These are phyloP conservation scores for Salvelinus namaycush DNA, from an alignment of 2,113 vertebrate genomes.

Conservation along the genomic window DNA sequence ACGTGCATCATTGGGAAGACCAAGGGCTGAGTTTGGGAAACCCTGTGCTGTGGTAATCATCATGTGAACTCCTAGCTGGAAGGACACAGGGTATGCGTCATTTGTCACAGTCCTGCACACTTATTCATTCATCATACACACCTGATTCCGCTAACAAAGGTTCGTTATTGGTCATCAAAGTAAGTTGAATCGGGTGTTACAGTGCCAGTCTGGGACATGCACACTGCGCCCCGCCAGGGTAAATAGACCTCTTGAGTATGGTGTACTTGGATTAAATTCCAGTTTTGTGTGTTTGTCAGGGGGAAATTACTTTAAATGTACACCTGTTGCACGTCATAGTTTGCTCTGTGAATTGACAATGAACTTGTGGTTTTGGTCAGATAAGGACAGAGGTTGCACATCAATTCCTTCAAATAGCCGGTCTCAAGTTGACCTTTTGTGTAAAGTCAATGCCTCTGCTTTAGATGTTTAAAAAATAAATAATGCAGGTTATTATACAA, in stretches of 20 bases:
- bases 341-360: neutral
- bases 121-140: neutral
- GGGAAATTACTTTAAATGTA: neutral
- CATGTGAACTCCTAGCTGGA: too few species aligned
- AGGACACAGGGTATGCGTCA: too few species aligned
- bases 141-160: neutral
- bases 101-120: too few species aligned
- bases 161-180: neutral
- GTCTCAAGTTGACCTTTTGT: neutral
- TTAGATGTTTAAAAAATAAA: neutral
- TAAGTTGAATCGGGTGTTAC: neutral
- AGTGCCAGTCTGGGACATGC: neutral
- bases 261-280: neutral
- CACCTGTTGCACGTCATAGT: conserved; percentile 57
- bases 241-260: neutral
- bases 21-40: too few species aligned
- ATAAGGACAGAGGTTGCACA: neutral
- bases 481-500: neutral
- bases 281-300: neutral
- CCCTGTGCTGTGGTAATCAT: too few species aligned
- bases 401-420: neutral
- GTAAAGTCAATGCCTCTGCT: neutral
- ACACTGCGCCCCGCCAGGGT: neutral
- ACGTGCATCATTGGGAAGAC: too few species aligned
- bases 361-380: neutral